A percentile compares a stretch with the other conserved stretches of the same genome.
phyloP scores from a whole-genome alignment of 1,140 invertebrate species.

The Contarinia nasturtii region DNA sequence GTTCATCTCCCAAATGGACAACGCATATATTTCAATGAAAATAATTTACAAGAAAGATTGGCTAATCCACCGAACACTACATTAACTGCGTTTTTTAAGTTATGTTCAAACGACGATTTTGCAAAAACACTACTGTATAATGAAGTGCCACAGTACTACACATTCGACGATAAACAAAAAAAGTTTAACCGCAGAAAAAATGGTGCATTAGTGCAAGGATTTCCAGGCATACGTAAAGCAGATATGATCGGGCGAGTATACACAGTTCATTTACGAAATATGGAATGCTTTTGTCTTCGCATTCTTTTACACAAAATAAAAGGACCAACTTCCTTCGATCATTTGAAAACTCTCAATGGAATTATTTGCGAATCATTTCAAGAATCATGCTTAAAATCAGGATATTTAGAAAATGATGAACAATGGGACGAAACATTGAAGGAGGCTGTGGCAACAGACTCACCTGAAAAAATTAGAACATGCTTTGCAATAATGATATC shows the following conservation, averaged over 20 bases:
- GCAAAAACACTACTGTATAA: too few species aligned
- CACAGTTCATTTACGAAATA: neutral
- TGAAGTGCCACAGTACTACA: too few species aligned
- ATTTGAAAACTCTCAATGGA: conserved; percentile 24
- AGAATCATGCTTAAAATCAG: conserved; percentile 17
- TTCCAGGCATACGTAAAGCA: conserved; percentile 4
- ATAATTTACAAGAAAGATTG: too few species aligned
- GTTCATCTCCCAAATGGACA: too few species aligned
- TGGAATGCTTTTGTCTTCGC: neutral
- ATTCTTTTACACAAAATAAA: conserved; percentile 1
- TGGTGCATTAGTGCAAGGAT: neutral
- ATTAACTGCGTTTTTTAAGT: too few species aligned
- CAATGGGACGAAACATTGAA: conserved; percentile 21
- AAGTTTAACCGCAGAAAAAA: too few species aligned
- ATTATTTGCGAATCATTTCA: conserved; percentile 16
- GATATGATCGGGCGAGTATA: neutral
- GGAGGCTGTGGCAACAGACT: conserved; percentile 16
- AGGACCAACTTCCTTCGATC: conserved; percentile 25
- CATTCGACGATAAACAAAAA: too few species aligned
- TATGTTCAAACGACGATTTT: too few species aligned
- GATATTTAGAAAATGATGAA: conserved; percentile 20
- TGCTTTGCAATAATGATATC: conserved; percentile 22
- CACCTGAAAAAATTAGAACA: conserved; percentile 20
- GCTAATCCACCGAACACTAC: too few species aligned
- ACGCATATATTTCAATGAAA: too few species aligned